These are phyloP conservation scores for Dusona sp. DNA, from an alignment of 2,888 invertebrate species.

Conservation along the genomic window DNA sequence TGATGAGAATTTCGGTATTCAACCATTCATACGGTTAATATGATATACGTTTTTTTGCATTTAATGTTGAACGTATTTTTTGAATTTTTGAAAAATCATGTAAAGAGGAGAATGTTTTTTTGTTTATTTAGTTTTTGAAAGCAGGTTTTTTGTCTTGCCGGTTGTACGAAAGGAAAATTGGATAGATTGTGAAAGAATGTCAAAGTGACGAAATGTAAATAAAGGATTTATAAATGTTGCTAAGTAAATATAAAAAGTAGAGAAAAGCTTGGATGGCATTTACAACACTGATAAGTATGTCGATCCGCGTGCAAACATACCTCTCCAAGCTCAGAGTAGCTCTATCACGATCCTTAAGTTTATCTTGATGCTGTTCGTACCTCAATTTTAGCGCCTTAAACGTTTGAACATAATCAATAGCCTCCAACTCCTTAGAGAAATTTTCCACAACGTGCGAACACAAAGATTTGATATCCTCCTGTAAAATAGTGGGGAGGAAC, in stretches of 20 bases:
- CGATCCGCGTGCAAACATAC: constrained; percentile 84
- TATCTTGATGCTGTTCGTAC: constrained; percentile 97
- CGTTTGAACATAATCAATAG: constrained; percentile 98
- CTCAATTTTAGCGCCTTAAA: constrained; percentile 96
- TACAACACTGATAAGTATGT: constrained; percentile 56
- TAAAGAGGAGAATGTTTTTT: no score
- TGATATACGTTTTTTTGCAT: no score
- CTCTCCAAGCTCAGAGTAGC: constrained; percentile 87
- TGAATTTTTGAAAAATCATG: no score
- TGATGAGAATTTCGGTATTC: no score
- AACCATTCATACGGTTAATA: no score
- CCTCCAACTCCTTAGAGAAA: constrained; percentile 97
- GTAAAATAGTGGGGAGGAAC: constrained; percentile 70
- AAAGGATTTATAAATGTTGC: no score
- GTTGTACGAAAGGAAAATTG: no score
- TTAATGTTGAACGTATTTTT: no score
- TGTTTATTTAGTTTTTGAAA: no score
- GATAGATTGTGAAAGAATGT: no score
- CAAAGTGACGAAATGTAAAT: no score
- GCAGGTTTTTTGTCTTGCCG: no score
- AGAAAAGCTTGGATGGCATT: constrained; percentile 37
- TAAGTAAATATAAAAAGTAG: neutral
- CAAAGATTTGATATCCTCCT: constrained; percentile 95
- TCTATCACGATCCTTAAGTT: constrained; percentile 94
- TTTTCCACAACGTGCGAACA: constrained; percentile 98